Evolutionary conservation across 2,113 vertebrate species (phyloP), one percentile per base, ranked within the genome.

Genomic region (Labeo rohita): DNA sequence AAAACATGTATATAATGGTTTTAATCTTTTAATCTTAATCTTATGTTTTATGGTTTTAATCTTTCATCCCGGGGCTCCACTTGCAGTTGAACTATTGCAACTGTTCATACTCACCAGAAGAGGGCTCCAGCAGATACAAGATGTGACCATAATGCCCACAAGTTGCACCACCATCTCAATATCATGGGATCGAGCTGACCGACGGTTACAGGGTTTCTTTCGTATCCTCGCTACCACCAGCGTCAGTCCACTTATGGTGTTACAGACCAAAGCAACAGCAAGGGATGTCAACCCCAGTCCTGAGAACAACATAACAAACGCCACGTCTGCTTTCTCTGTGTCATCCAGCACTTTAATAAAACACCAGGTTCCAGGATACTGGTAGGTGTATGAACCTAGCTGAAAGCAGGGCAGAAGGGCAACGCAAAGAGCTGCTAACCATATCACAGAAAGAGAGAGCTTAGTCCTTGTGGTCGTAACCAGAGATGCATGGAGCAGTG

Each of bases 121-220:
- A 65, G 97, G 97, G 89, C 96, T 97, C 97, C 97, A 98, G 92
- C 96, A 97, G 90, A 98, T 94, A 80, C 96, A 97, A 0, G 96
- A 97, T 6, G 96, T 96, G 88, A 96, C 90, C 94, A 96, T 97
- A 93, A 98, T 97, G 68, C 96, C 97, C 65, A 97, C 92, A 50
- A 98, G 95, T 90, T 98, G 97, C 87, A 96, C 96, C 91, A 98
- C 94, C 96, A 98, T 98, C 93, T 98, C 97, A 72, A 97, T 96
- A 89, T 98, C 97, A 18, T 97, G 96, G 6, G 95, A 95, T 83
- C 93, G 95, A 63, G 94, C 84, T 1, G 92, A 93, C 68, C 91
- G 90, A 70, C 93, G 95, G 21, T 91, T 93, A n/a, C 90, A 78
- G 2, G 91, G 90, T 78, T 86, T 86, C 90, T 94, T 93, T 70